Conservation (phyloP, 2,113 vertebrate genomes). For the Pollimyrus isidori region DNA sequence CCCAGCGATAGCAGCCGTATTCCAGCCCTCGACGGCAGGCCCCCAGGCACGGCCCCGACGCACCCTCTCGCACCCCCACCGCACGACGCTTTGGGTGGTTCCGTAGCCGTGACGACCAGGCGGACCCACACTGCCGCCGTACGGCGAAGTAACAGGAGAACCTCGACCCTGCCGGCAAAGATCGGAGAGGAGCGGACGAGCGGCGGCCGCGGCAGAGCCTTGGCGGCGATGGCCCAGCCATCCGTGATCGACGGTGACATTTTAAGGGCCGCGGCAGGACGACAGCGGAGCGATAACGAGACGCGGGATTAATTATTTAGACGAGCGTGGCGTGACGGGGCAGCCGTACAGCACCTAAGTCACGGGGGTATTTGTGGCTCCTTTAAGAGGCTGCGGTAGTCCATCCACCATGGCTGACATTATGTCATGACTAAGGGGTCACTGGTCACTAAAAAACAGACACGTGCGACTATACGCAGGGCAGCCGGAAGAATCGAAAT, state of each 20-base stretch:
- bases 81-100: not conserved
- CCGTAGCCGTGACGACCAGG: not conserved
- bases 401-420: not conserved
- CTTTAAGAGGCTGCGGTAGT: not conserved
- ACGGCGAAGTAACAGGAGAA: not conserved
- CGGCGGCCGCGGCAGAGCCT: not conserved
- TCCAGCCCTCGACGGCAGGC: not conserved
- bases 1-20: constrained; percentile 24
- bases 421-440: not conserved
- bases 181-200: not conserved
- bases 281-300: constrained; percentile 14
- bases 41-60: not conserved
- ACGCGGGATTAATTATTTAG: constrained; percentile 32
- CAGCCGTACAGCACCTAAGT: not conserved
- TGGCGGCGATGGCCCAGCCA: not conserved
- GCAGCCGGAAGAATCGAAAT: not conserved
- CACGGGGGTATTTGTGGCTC: not conserved
- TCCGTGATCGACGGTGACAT: constrained; percentile 28
- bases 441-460: not conserved
- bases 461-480: not conserved
- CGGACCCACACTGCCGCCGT: not conserved
- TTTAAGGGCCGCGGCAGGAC: not conserved
- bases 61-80: not conserved
- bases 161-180: too few relatives aligned
- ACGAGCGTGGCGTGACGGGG: not conserved